A percentile compares a stretch with the other conserved stretches of the same genome.
Evolutionary conservation across 2,797 vertebrate species (phyloP).

Genomic region (Muscicapa comitata): DNA sequence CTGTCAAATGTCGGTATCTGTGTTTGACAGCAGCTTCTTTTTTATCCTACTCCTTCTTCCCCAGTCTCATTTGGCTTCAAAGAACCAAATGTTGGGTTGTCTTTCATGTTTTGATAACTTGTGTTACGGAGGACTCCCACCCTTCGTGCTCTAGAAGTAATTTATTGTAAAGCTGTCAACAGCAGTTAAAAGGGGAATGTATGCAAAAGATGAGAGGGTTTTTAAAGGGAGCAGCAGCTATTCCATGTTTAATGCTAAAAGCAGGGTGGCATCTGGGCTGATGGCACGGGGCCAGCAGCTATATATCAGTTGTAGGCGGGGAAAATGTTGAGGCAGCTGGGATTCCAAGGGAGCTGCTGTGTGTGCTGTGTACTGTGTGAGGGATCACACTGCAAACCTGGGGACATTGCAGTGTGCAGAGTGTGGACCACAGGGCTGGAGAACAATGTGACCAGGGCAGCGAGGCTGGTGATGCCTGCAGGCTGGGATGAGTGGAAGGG

Average conservation of each 20-base stretch:
- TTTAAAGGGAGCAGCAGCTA: background rate
- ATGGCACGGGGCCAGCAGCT: background rate
- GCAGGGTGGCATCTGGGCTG: background rate
- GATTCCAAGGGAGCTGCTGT: background rate
- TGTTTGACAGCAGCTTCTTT: background rate
- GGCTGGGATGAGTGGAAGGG: background rate
- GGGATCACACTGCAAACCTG: background rate
- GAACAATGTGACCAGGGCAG: background rate
- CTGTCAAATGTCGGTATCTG: background rate
- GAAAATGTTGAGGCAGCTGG: background rate
- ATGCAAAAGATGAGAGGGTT: background rate
- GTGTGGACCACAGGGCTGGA: background rate
- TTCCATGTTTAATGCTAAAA: background rate
- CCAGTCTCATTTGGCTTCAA: background rate
- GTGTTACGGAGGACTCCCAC: background rate
- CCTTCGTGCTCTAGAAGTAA: background rate
- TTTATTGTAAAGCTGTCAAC: background rate
- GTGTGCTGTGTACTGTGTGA: background rate
- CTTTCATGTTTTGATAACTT: background rate
- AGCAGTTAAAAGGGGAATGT: background rate
- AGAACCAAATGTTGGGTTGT: background rate
- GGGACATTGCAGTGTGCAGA: background rate
- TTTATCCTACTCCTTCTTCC: background rate
- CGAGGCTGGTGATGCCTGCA: rapidly evolving
- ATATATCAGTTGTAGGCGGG: background rate